Conservation (phyloP, 2,113 vertebrate genomes). For the Microtus ochrogaster region DNA sequence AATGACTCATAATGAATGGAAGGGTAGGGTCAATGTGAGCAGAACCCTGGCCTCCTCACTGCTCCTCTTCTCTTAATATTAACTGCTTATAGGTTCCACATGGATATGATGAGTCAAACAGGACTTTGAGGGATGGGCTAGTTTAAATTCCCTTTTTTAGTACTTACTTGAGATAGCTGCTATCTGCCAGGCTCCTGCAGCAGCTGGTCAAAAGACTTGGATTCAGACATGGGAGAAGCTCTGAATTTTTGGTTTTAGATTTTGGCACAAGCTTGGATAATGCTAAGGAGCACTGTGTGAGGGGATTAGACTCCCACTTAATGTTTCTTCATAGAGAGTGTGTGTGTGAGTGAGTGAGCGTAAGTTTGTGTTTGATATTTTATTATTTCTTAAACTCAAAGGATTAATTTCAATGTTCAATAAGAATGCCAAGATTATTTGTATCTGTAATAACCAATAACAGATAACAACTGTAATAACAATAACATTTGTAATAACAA, state of each 20-base stretch:
- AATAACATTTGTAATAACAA: not conserved
- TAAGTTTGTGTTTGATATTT: not conserved
- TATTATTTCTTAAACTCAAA: not conserved
- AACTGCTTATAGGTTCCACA: not conserved
- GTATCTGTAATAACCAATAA: not conserved
- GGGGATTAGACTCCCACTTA: not conserved
- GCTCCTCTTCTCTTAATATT: not conserved
- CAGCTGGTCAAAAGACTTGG: not conserved
- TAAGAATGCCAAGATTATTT: not conserved
- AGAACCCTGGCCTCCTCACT: not conserved
- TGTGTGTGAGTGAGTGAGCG: not conserved
- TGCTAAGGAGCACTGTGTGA: not conserved
- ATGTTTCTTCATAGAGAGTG: not conserved
- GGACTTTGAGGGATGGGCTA: not conserved
- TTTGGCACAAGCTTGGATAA: not conserved
- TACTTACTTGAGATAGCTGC: not conserved
- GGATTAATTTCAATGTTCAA: not conserved
- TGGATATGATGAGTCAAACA: not conserved
- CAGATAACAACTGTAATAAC: too few relatives aligned
- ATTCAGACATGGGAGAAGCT: not conserved
- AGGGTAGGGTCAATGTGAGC: not conserved
- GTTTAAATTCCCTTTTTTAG: not conserved
- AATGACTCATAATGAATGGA: not conserved
- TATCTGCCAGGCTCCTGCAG: not conserved
- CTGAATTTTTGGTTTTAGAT: too few relatives aligned